These are phyloP conservation scores for Barnardius zonarius DNA, from an alignment of 2,113 vertebrate species.

Conservation along the genomic window DNA sequence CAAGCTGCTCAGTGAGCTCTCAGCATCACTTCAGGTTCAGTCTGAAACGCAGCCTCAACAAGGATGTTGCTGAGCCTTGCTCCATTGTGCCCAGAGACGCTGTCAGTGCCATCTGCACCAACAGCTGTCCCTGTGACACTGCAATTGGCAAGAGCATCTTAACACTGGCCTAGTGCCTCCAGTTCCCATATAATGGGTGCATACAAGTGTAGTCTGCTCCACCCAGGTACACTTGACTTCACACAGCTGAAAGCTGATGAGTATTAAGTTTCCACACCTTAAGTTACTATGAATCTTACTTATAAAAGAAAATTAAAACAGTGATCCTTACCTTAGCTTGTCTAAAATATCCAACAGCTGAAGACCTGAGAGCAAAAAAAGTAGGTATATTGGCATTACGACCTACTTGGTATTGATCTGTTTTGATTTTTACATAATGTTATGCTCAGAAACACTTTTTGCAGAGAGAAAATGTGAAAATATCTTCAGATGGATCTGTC, in stretches of 20 bases:
- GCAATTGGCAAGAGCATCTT: background rate
- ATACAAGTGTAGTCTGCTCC: background rate
- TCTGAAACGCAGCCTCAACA: background rate
- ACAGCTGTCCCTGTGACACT: background rate
- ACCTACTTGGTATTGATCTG: background rate
- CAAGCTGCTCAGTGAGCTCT: background rate
- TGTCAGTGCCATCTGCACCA: background rate
- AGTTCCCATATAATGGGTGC: background rate
- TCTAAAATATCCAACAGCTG: constrained; percentile 90
- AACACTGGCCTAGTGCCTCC: background rate
- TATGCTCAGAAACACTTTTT: background rate
- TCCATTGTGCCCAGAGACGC: background rate
- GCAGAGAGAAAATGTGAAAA: background rate
- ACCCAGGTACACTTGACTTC: background rate
- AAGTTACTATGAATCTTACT: background rate
- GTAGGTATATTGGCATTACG: background rate
- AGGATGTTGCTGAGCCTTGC: background rate
- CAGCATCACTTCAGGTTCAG: background rate
- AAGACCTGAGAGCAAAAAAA: constrained; percentile 78
- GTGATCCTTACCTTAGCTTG: constrained; percentile 85
- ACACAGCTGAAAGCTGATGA: background rate
- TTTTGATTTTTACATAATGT: background rate
- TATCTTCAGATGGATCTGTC: background rate
- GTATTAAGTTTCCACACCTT: background rate
- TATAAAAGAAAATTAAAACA: background rate